A percentile compares a stretch with the other conserved stretches of the same genome.
phyloP scores from a whole-genome alignment of 2,113 vertebrate species.

The Rafetus swinhoei region DNA sequence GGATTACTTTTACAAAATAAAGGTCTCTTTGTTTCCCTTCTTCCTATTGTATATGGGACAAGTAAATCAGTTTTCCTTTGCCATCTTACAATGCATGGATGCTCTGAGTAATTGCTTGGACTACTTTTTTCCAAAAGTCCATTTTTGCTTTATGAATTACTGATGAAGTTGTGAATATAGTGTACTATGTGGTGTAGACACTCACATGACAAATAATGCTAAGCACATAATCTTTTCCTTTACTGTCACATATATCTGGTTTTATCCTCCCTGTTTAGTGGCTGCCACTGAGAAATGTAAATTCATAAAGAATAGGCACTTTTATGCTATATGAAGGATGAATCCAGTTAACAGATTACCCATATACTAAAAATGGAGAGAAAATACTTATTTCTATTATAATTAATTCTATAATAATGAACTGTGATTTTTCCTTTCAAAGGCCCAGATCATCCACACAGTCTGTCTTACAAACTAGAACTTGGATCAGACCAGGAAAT shows the following conservation, averaged over 20 bases:
- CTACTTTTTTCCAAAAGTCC: too few species aligned
- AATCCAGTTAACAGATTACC: neutral
- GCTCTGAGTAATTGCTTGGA: neutral
- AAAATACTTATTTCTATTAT: neutral
- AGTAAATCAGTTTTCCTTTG: neutral
- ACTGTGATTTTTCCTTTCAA: conserved; percentile 24
- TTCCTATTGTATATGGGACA: neutral
- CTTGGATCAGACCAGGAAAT: conserved; percentile 97
- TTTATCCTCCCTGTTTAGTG: neutral
- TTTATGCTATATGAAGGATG: neutral
- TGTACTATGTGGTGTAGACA: neutral
- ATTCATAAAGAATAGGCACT: neutral
- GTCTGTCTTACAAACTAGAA: conserved; percentile 94
- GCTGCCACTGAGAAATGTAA: neutral
- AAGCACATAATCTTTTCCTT: neutral
- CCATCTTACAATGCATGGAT: neutral
- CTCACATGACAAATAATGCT: neutral
- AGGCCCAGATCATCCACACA: conserved; percentile 93
- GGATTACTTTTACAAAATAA: neutral
- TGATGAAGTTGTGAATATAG: neutral
- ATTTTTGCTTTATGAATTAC: neutral
- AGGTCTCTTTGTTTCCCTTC: neutral
- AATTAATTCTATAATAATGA: neutral
- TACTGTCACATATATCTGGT: neutral
- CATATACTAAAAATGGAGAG: neutral